Evolutionary conservation across 2,113 vertebrate genomes (phyloP), one percentile per base, ranked within the genome.

Genomic region (Morone saxatilis): DNA sequence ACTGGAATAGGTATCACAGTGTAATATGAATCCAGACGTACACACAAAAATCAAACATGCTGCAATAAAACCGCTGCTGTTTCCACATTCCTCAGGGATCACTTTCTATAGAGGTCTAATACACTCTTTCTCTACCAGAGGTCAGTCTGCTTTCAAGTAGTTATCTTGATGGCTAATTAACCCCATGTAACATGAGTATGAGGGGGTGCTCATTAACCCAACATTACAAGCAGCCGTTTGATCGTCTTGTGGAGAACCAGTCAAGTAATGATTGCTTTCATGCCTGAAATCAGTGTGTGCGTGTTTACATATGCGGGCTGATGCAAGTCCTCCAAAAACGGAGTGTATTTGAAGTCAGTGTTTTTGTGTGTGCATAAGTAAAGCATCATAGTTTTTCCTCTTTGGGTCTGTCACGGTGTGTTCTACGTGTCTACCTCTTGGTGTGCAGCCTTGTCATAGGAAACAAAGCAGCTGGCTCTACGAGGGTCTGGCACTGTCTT

Each of bases 41-140:
- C 45, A 68, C 25, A 70, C 7, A 78, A 4, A 63, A 56, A 36
- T 56, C n/a, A 54, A 56, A 13, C 6, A 25, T 51, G 54, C 5
- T 45, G 50, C 69, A 71, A 36, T 83, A 60, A 87, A 85, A 76
- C 67, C 17, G 2, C 57, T 31, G 38, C 31, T 80, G 72, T 86
- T 83, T 86, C 78, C 72, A 41, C 50, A 70, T 83, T 83, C 62
- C 74, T 80, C 13, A 13, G 70, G 73, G 67, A 73, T 78, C 40
- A 9, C 56, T 79, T 36, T 66, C 11, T 17, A 41, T 25, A 62
- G 19, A 60, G 22, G 12, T 66, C 22, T 69, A 10, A 70, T 71
- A 4, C 22, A 19, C 31, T 77, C 31, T 16, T n/a, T 45, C 38
- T 38, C 9, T 59, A 74, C 22, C 31, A 78, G 17, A 66, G 20